These are phyloP conservation scores for Tillus elongatus DNA, from an alignment of 2,888 invertebrate genomes.

Conservation along the genomic window DNA sequence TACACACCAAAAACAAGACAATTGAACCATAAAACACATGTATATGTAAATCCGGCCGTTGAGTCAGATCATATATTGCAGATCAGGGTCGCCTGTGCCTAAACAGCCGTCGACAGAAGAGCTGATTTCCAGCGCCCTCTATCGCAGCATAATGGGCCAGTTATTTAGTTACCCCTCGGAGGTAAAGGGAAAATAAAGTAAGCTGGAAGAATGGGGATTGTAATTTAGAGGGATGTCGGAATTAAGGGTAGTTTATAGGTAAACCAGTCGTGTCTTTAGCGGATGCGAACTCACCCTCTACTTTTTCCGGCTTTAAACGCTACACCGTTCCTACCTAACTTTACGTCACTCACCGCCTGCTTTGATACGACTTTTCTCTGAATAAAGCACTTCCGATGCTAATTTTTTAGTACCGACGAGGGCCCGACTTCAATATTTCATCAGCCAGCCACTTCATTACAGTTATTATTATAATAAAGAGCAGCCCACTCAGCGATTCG, in stretches of 20 bases:
- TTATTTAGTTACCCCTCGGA: conserved; percentile 42
- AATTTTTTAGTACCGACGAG: conserved; percentile 14
- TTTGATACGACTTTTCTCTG: too few species aligned
- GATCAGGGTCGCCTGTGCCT: conserved; percentile 31
- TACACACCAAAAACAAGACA: conserved; percentile 32
- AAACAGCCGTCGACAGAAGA: conserved; percentile 24
- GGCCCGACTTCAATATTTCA: not conserved
- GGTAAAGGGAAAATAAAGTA: conserved; percentile 43
- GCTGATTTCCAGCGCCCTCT: conserved; percentile 24
- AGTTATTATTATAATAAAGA: conserved; percentile 28
- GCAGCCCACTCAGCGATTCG: too few species aligned
- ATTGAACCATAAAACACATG: conserved; percentile 40
- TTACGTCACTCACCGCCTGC: too few species aligned
- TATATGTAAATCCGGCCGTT: conserved; percentile 39
- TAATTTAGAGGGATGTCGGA: conserved; percentile 47
- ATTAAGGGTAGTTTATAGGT: conserved; percentile 47
- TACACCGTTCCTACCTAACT: too few species aligned
- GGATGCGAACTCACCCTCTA: conserved; percentile 29
- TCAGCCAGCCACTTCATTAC: conserved; percentile 29
- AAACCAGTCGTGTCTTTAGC: conserved; percentile 42
- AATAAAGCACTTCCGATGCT: conserved; percentile 16
- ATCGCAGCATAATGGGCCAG: conserved; percentile 41
- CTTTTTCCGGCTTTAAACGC: conserved; percentile 10
- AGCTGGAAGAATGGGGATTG: conserved; percentile 45
- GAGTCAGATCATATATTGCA: conserved; percentile 38